Conservation (phyloP, 1,140 invertebrate species). For the Drosophila arizonae region DNA sequence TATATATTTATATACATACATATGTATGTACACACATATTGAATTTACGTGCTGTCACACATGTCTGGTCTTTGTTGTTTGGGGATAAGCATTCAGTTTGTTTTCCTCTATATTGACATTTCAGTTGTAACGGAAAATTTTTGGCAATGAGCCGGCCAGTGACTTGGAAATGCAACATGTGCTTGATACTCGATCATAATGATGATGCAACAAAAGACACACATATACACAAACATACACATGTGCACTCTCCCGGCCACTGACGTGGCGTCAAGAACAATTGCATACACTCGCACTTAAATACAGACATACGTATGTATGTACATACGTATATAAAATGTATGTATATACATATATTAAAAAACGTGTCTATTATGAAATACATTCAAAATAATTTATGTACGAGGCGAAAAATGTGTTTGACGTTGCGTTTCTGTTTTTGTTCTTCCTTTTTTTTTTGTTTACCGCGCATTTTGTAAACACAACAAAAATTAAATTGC, state of each 20-base stretch:
- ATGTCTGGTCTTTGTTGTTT: constrained; percentile 22
- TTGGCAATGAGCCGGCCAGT: constrained; percentile 31
- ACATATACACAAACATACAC: no score
- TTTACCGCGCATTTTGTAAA: constrained; percentile 79
- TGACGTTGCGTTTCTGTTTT: constrained; percentile 55
- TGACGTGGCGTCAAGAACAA: constrained; percentile 41
- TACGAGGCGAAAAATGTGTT: constrained; percentile 62
- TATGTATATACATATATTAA: constrained; percentile 4
- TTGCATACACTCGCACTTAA: constrained; percentile 10
- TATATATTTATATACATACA: background rate
- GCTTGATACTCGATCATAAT: constrained; percentile 21
- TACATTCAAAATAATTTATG: constrained; percentile 60
- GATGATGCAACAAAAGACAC: constrained; percentile 20
- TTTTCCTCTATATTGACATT: constrained; percentile 18
- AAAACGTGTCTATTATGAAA: constrained; percentile 58
- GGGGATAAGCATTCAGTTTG: constrained; percentile 5
- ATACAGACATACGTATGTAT: background rate
- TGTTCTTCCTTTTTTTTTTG: constrained; percentile 47
- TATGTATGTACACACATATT: no score
- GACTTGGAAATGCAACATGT: constrained; percentile 40
- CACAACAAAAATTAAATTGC: constrained; percentile 75
- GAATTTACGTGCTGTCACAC: constrained; percentile 19
- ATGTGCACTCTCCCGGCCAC: background rate
- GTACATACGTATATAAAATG: background rate
- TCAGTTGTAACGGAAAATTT: constrained; percentile 46